Conservation (phyloP, 2,113 vertebrate species). For the Regulus satrapa region DNA sequence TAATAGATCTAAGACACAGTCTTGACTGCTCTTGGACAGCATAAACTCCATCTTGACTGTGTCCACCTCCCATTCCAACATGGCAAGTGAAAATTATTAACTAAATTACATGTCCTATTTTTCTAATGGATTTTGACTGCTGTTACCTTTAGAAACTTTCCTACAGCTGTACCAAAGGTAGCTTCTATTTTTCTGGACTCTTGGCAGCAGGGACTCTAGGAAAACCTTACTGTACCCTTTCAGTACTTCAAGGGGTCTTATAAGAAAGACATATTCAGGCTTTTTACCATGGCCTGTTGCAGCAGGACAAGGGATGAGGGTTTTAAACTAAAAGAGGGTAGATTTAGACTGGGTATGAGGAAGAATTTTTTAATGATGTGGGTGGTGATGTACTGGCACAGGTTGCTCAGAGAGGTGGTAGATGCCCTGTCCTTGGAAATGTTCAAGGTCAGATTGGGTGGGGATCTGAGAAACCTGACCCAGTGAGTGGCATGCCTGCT, state of each 20-base stretch:
- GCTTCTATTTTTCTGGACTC: background rate
- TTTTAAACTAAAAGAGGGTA: background rate
- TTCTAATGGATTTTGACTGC: background rate
- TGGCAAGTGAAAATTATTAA: background rate
- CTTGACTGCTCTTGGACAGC: background rate
- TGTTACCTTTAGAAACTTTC: background rate
- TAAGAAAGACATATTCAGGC: background rate
- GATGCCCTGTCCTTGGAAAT: background rate
- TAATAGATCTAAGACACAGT: background rate
- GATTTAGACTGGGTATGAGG: background rate
- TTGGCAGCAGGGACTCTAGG: background rate
- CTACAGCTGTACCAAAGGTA: background rate
- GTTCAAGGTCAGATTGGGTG: accelerated
- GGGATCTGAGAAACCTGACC: background rate
- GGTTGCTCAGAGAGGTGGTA: background rate
- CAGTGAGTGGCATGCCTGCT: background rate
- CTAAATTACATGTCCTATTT: background rate
- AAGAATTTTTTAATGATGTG: background rate
- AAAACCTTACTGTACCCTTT: background rate
- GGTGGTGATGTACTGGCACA: background rate
- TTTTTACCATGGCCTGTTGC: background rate
- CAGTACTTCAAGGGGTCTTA: background rate
- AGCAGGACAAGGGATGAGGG: background rate
- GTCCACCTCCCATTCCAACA: background rate
- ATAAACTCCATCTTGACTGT: background rate